A percentile compares a stretch with the other conserved stretches of the same genome.
Evolutionary conservation across 2,797 vertebrate species (phyloP).

Genomic region (Aldrovandia affinis): DNA sequence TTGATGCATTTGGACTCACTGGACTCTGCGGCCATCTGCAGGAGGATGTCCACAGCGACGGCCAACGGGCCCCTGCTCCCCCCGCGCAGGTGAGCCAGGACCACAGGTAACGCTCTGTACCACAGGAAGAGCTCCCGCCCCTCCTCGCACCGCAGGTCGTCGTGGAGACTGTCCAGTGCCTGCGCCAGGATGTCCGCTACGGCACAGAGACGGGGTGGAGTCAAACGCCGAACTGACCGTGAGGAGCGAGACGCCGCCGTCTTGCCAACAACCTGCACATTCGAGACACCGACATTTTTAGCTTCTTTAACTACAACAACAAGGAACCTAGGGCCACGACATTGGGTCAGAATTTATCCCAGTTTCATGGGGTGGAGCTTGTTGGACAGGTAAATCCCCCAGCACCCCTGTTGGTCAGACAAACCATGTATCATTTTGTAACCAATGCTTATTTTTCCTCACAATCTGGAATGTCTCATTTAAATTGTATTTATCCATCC

Average conservation of each 20-base stretch:
- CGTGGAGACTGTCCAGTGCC: constrained; percentile 74
- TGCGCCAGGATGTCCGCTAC: constrained; percentile 85
- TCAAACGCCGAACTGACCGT: neutral
- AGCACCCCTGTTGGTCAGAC: too few relatives aligned
- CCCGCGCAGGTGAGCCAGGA: constrained; percentile 74
- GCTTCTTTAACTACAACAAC: neutral
- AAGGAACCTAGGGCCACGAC: neutral
- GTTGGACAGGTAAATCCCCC: too few relatives aligned
- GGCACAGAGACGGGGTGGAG: constrained; percentile 15
- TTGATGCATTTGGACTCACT: constrained; percentile 70
- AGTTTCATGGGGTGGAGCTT: neutral
- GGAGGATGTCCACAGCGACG: constrained; percentile 78
- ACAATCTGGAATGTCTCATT: neutral
- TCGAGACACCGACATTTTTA: neutral
- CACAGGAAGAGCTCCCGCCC: constrained; percentile 82
- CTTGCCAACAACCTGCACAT: neutral
- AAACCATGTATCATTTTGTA: neutral
- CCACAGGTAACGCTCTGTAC: constrained; percentile 72
- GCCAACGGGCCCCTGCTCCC: constrained; percentile 73
- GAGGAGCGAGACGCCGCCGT: neutral
- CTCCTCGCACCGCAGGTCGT: constrained; percentile 80
- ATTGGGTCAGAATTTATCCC: neutral
- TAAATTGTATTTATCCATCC: too few relatives aligned
- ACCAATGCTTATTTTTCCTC: neutral
- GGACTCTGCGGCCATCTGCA: constrained; percentile 83